Base-by-base conservation (phyloP, 2,797 vertebrate species). In the Champsocephalus gunnari region DNA sequence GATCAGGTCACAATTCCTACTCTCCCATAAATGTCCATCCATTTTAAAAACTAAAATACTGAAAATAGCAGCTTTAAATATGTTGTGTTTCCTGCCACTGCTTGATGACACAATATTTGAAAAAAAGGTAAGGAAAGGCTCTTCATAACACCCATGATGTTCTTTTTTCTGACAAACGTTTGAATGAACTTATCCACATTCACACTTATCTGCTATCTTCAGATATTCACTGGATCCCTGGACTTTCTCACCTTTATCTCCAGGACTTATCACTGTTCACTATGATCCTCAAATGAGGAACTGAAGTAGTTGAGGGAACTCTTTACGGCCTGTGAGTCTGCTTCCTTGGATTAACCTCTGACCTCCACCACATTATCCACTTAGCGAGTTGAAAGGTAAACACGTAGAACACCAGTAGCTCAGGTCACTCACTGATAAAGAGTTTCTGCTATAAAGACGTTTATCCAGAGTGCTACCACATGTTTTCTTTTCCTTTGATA, bases 261-360 rank as follows among this genome's bases (percentile, higher is more conserved):
- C 17, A 14, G 9, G 11, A 51, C 38, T 34, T 49, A 9, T 19
- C 3, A 9, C 1, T 54, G 13, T 53, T 70, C 21, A 34, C 45
- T 76, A 57, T 3, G 38, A 51, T 50, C 16, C 45, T 83, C 44
- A 51, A 60, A 48, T 41, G 9, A 82, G 28, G 24, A 63, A 12
- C 34, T 50, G 60, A 69, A 66, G 60, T 34, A 24, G n/a, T 28
- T 9, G 5, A 55, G 50, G n/a, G 13, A 76, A 64, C 45, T 32
- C 44, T 32, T 76, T 53, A 53, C 54, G 65, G 79, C 67, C 70
- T 50, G 41, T 5, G 44, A 66, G 73, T 55, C 66, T n/a, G n/a
- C 70, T 68, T 78, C 71, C 62, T 47, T 68, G 66, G 78, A 83
- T 82, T 89, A 82, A 90, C 87, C 88, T 75, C 61, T 87, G 82